Evolutionary conservation across 2,888 invertebrate species (phyloP).

Genomic region (Spisula solida): DNA sequence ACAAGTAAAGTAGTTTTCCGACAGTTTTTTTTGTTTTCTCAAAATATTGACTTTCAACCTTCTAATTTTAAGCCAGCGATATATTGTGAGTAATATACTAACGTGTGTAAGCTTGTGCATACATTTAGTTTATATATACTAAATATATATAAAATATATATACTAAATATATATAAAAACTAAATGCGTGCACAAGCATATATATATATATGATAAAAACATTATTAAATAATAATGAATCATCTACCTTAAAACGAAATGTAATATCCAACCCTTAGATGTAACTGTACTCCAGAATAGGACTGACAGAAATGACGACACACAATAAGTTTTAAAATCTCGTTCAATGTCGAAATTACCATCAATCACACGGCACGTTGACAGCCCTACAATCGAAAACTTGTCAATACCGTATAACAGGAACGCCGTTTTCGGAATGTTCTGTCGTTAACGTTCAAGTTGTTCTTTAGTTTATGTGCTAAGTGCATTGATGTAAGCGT

Average conservation of each 20-base stretch:
- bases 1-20: too few species aligned
- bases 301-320: slow-evolving; percentile 17
- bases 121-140: too few species aligned
- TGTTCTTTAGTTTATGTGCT: neutral
- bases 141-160: too few species aligned
- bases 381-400: slow-evolving; percentile 15
- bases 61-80: too few species aligned
- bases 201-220: too few species aligned
- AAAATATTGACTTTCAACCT: too few species aligned
- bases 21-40: too few species aligned
- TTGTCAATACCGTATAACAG: neutral
- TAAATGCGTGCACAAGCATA: too few species aligned
- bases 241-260: neutral
- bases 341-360: neutral
- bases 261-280: neutral
- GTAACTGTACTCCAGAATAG: neutral
- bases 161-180: too few species aligned
- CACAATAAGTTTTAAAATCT: neutral
- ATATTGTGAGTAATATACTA: too few species aligned
- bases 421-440: slow-evolving; percentile 14
- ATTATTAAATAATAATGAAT: neutral
- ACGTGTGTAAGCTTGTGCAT: too few species aligned
- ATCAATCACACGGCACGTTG: neutral
- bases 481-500: neutral
- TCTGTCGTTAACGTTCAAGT: slow-evolving; percentile 6